phyloP scores from a whole-genome alignment of 2,113 vertebrate genomes.

The Phalacrocorax pelagicus region DNA sequence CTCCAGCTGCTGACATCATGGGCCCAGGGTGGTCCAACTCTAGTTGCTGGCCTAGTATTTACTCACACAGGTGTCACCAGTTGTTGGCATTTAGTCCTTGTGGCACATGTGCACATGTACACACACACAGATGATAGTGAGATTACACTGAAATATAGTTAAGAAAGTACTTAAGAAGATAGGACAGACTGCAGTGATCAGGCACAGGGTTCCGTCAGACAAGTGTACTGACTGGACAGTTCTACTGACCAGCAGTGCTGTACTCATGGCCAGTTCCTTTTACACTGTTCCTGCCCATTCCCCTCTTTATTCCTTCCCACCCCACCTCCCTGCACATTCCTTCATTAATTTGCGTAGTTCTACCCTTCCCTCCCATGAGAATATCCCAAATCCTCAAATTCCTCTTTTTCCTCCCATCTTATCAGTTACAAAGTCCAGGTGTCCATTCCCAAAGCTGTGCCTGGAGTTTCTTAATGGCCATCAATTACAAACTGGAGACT shows the following conservation, averaged over 20 bases:
- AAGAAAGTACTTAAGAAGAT: background rate
- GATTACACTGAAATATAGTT: background rate
- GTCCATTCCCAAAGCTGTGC: background rate
- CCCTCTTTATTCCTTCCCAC: background rate
- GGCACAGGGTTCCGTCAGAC: background rate
- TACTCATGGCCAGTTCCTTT: background rate
- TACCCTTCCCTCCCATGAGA: background rate
- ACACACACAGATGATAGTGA: too few relatives aligned
- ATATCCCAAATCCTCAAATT: background rate
- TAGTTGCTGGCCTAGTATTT: background rate
- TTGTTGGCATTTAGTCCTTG: background rate
- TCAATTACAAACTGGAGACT: background rate
- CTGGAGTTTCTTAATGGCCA: background rate
- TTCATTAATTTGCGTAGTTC: background rate
- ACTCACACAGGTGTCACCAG: background rate
- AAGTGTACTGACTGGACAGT: background rate
- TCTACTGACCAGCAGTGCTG: background rate
- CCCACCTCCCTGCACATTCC: background rate
- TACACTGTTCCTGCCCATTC: background rate
- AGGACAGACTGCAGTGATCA: background rate
- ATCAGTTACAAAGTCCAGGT: background rate
- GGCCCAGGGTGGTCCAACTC: background rate
- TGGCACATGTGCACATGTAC: rapidly evolving
- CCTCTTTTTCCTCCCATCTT: background rate
- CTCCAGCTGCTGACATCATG: background rate